A percentile compares a stretch with the other conserved stretches of the same genome.
These are phyloP conservation scores for Tribolium freemani DNA, from an alignment of 2,888 invertebrate genomes.

Conservation along the genomic window DNA sequence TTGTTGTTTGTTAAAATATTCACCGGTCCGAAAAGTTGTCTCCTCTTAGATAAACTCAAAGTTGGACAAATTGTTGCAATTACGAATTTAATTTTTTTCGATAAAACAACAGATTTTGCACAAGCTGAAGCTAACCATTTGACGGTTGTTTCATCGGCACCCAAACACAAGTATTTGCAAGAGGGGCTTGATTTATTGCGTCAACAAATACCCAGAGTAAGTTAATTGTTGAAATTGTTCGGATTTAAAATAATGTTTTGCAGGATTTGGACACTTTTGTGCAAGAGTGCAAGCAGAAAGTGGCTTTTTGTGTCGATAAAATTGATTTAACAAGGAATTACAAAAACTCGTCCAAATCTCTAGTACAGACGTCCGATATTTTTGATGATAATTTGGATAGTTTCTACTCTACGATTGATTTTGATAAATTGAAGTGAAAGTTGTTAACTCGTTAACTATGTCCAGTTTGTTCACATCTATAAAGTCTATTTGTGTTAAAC, in stretches of 20 bases:
- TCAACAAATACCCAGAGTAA: conserved; percentile 58
- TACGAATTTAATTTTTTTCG: conserved; percentile 76
- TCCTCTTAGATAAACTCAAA: conserved; percentile 71
- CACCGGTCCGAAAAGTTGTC: conserved; percentile 67
- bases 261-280: conserved; percentile 56
- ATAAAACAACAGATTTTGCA: conserved; percentile 69
- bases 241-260: conserved; percentile 45
- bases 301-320: conserved; percentile 45
- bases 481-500: neutral
- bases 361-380: conserved; percentile 5
- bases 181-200: conserved; percentile 69
- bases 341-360: neutral
- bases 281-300: conserved; percentile 56
- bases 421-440: conserved; percentile 54
- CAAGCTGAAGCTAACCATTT: conserved; percentile 76
- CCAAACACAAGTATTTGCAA: conserved; percentile 70
- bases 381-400: conserved; percentile 57
- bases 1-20: conserved; percentile 67
- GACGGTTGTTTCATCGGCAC: conserved; percentile 74
- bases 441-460: neutral
- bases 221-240: neutral
- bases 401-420: conserved; percentile 62
- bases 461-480: neutral
- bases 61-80: conserved; percentile 73
- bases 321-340: neutral